Evolutionary conservation across 2,797 vertebrate genomes (phyloP), one percentile per base, ranked within the genome.

Genomic region (Hemitrygon akajei): DNA sequence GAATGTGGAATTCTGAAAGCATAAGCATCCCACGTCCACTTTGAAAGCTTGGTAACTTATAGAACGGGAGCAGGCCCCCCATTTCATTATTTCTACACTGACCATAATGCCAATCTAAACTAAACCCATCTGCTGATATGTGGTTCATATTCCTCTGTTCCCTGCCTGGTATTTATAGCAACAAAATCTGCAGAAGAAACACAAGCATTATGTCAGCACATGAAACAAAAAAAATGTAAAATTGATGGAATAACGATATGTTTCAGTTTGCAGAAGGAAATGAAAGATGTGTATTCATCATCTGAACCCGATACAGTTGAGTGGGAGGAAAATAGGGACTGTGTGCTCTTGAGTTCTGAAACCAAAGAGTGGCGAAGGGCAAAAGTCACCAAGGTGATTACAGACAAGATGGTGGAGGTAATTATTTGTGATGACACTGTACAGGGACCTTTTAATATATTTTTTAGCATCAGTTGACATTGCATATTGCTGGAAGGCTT

Each of bases 361-460:
- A 95, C 97, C 94, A 96, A 96, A 93, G 95, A 96, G 75, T 99
- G 98, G 98, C 97, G 96, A 93, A 97, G 98, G 96, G 98, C 97
- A 93, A 96, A 94, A 82, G 96, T 99, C 94, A 95, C 94, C 47
- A 96, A 93, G 71, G 95, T 97, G 94, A 94, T 97, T 20, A 96
- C 97, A 27, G 94, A 95, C 95, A 95, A 95, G 66, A 94, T 94
- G 4, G 97, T 95, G 93, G 97, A 99, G 98, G 98, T 99, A 97
- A 96, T 93, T n/a, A 6, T 86, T 56, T 63, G 22, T 47, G 22
- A 30, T 75, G 37, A 6, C 30, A 20, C 40, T 73, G 40, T 27
- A 12, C 1, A 0, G 1, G 10, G 27, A 56, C 14, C 40, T 56
- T 27, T 12, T 47, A 47, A 3, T 73, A 73, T 71, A 14, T 40